phyloP scores from a whole-genome alignment of 1,140 invertebrate species.

The Scaptomyza montana region DNA sequence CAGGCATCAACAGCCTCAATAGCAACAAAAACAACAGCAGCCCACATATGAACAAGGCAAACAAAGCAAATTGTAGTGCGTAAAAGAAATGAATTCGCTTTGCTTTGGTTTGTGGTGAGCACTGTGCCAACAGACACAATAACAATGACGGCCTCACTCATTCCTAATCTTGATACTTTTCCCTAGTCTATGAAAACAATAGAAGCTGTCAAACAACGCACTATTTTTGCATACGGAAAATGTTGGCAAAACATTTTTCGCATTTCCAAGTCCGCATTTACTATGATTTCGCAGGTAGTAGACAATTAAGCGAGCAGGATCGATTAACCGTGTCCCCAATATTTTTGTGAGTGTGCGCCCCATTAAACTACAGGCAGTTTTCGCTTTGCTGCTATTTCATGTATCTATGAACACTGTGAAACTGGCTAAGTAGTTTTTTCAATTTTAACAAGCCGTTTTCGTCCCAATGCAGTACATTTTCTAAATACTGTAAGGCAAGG shows the following conservation, averaged over 20 bases:
- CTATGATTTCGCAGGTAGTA: neutral
- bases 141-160: conserved; percentile 23
- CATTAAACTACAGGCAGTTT: neutral
- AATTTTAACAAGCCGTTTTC: too few relatives aligned
- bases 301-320: neutral
- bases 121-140: conserved; percentile 28
- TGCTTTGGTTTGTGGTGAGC: conserved; percentile 44
- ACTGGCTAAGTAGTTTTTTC: too few relatives aligned
- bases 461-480: too few relatives aligned
- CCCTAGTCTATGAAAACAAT: conserved; percentile 21
- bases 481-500: too few relatives aligned
- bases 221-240: conserved; percentile 58
- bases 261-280: neutral
- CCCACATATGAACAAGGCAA: conserved; percentile 14
- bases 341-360: too few relatives aligned
- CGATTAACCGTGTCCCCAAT: neutral
- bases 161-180: conserved; percentile 57
- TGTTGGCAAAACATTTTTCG: conserved; percentile 70
- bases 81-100: conserved; percentile 40
- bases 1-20: conserved; percentile 12
- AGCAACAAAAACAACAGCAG: neutral
- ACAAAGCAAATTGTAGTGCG: conserved; percentile 41
- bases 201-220: conserved; percentile 18
- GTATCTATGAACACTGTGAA: too few relatives aligned
- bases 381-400: too few relatives aligned